Evolutionary conservation across 2,113 vertebrate species (phyloP).

Genomic region (Herpailurus yagouaroundi): DNA sequence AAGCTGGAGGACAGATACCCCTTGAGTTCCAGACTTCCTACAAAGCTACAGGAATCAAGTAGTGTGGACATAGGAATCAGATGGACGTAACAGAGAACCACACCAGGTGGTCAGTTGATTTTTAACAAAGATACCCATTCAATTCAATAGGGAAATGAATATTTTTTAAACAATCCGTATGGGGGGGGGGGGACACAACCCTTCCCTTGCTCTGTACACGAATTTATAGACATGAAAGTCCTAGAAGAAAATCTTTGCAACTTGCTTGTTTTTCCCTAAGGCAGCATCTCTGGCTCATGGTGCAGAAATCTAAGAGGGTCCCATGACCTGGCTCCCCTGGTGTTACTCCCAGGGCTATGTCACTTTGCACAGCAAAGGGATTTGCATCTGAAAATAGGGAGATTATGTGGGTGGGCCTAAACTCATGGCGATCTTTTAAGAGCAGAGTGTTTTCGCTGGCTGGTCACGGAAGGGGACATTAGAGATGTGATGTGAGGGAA

Average conservation of each 20-base stretch:
- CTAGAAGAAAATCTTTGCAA: background rate
- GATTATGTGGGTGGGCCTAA: background rate
- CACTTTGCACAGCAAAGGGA: background rate
- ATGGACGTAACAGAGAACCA: background rate
- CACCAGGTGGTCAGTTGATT: accelerated
- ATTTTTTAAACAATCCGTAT: background rate
- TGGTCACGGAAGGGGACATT: background rate
- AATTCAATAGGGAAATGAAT: background rate
- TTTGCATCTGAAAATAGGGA: background rate
- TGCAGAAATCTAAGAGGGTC: background rate
- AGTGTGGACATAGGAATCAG: accelerated
- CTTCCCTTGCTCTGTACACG: background rate
- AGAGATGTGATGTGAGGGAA: background rate
- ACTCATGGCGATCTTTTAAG: background rate
- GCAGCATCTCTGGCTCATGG: background rate
- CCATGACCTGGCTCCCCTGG: background rate
- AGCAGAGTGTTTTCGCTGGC: background rate
- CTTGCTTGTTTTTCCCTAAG: background rate
- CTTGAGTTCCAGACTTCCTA: background rate
- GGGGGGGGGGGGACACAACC: background rate
- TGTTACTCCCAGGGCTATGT: background rate
- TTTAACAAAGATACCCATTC: background rate
- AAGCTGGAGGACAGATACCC: background rate
- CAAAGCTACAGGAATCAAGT: background rate
- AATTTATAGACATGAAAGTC: background rate